Base-by-base conservation (phyloP, 2,113 vertebrate genomes). In the Pagrus major region DNA sequence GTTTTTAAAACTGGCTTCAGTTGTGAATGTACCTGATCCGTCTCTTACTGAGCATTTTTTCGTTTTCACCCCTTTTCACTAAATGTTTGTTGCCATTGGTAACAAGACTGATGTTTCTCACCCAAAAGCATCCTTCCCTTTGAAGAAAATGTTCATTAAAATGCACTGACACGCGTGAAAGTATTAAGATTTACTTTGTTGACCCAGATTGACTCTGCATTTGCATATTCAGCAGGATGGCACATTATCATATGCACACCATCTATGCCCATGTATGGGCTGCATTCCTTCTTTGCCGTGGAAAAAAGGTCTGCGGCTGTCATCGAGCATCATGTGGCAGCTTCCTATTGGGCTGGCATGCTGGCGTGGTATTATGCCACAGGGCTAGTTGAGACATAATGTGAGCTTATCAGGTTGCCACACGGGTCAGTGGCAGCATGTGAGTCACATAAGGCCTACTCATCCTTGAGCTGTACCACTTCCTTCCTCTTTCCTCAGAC, bases 351-450 rank as follows among this genome's bases (percentile, higher is more conserved):
- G 80, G 77, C 35, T 58, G 76, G 58, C 82, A 44, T 85, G 88
- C 86, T 81, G 84, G 60, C 77, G 85, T 90, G 85, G 71, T 86
- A 64, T 80, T 79, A n/a, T 76, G 90, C 91, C 76, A 65, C 80
- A 56, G 85, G 91, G 84, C 81, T 80, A 25, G 81, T 81, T 73
- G 78, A 87, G 89, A 88, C 91, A 91, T 89, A 91, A 91, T 93
- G 88, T 90, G 89, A 93, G 91, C 49, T 93, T 90, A 93, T 93
- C 89, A 92, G 83, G 83, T 90, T 85, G 69, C 85, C 55, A 42
- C 90, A 93, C 75, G 90, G 93, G 92, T 94, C 93, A 93, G 87
- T 71, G 85, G 84, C 76, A 60, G 59, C 67, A 59, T 81, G 85
- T 91, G 92, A 94, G 84, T 94, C 92, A 93, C 84, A 85, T 72